Base-by-base conservation (phyloP, 2,113 vertebrate genomes). In the Polypterus senegalus region DNA sequence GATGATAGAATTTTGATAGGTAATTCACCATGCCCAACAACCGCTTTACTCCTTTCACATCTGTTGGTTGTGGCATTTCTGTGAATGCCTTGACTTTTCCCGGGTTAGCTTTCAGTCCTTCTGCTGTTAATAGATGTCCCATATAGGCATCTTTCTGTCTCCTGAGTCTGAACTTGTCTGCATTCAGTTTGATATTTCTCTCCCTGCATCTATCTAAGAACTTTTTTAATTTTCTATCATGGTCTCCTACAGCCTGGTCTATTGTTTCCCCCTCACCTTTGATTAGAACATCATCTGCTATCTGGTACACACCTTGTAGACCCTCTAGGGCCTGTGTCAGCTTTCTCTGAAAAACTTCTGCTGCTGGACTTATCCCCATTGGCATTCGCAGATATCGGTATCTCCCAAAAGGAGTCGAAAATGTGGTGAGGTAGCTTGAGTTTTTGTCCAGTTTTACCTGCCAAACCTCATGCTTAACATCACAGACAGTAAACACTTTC, bases 21-120 rank as follows among this genome's bases (percentile, higher is more conserved):
- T 62, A 70, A 52, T 61, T 65, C 9, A 70, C 54, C 63, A 60
- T 65, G 1, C 67, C 54, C 2, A 63, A 3, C 6, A 72, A 9
- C 48, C 61, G 58, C 48, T 69, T 62, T 5, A 67, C 27, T 7
- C n/a, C 65, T 45, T 65, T 72, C 3, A 65, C 48, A 51, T 67
- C 65, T 7, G 45, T 48, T 4, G 49, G 60, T 49, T 44, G 62
- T 3, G 9, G 70, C 60, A 69, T 71, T 4, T 69, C 51, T 10
- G 6, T 63, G 7, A 55, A 53, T 2, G 65, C 69, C 44, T 27
- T 0, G 5, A 60, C 63, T 11, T 69, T 69, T 7, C 66, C 48
- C 2, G 64, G 57, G 48, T 69, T 59, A 48, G 58, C 52, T 45
- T 58, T 58, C 44, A 63, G 5, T 6, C 48, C 62, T 58, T 58